Conservation (phyloP, 2,797 vertebrate species). For the Champsocephalus gunnari region DNA sequence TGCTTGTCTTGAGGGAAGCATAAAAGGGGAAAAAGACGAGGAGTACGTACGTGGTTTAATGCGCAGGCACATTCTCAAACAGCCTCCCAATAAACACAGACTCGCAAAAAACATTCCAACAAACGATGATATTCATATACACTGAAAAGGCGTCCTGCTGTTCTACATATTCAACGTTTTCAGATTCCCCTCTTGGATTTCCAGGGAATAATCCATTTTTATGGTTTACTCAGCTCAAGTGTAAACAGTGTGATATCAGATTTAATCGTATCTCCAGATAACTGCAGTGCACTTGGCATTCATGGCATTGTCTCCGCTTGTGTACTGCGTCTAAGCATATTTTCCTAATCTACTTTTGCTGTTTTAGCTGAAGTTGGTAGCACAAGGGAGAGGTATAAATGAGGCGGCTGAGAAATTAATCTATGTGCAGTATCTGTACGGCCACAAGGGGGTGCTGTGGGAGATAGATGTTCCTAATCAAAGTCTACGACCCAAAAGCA, state of each 20-base stretch:
- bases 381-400: constrained; percentile 3
- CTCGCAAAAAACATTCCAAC: constrained; percentile 2
- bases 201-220: constrained; percentile 54
- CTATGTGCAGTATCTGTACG: constrained; percentile 61
- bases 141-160: constrained; percentile 17
- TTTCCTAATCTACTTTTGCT: constrained; percentile 53
- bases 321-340: constrained; percentile 49
- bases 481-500: neutral
- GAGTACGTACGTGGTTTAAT: constrained; percentile 26
- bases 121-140: constrained; percentile 17
- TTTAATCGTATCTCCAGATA: constrained; percentile 66
- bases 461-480: constrained; percentile 30
- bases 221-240: constrained; percentile 66
- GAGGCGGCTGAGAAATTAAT: neutral
- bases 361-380: constrained; percentile 39
- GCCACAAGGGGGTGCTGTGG: constrained; percentile 69
- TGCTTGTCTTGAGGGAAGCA: constrained; percentile 36
- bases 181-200: constrained; percentile 43
- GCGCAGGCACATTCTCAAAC: constrained; percentile 11
- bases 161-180: constrained; percentile 44
- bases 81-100: constrained; percentile 1
- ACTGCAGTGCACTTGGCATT: constrained; percentile 68
- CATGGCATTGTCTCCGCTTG: constrained; percentile 54
- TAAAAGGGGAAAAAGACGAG: neutral
- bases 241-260: constrained; percentile 73